Evolutionary conservation across 1,140 invertebrate genomes (phyloP).

Genomic region (Aphis gossypii): DNA sequence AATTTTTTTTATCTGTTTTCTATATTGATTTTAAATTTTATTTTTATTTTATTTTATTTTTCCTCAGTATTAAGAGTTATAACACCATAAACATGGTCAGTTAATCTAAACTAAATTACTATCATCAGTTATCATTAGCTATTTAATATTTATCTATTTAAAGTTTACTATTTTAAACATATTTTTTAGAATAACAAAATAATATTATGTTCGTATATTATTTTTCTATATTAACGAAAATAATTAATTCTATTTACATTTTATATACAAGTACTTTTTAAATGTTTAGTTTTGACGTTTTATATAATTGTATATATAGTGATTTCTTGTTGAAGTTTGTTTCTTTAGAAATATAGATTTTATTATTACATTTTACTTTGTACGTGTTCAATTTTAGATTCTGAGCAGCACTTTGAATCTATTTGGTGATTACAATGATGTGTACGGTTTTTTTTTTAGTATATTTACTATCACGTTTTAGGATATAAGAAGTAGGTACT

Average conservation of each 20-base stretch:
- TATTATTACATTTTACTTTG: background rate
- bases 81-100: too few species aligned
- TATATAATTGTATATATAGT: background rate
- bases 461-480: background rate
- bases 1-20: background rate
- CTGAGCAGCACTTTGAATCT: background rate
- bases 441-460: background rate
- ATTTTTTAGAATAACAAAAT: background rate
- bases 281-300: background rate
- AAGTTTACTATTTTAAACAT: background rate
- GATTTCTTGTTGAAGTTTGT: constrained; percentile 14
- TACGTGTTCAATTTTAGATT: constrained; percentile 20
- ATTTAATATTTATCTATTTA: background rate
- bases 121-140: background rate
- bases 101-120: background rate
- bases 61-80: too few species aligned
- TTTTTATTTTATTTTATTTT: background rate
- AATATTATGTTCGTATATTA: background rate
- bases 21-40: background rate
- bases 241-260: background rate
- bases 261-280: background rate
- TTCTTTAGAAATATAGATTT: background rate
- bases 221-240: background rate
- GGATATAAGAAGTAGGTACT: background rate
- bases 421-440: constrained; percentile 7